Conservation (phyloP, 2,113 vertebrate species). For the Spermophilus dauricus region DNA sequence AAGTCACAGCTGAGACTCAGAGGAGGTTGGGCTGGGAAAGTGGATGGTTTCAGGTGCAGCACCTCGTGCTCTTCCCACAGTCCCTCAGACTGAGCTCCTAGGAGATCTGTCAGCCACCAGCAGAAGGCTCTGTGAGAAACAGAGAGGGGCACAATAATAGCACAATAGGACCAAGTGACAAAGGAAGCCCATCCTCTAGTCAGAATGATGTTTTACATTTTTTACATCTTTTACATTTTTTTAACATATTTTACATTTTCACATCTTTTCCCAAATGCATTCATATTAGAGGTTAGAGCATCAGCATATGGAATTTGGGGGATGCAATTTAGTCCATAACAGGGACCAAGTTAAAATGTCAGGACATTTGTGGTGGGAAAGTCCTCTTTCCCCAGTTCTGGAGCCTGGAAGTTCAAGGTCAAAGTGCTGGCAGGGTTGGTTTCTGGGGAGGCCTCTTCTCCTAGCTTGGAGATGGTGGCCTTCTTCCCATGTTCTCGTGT, state of each 20-base stretch:
- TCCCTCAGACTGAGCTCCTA: not conserved
- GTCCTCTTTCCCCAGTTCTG: not conserved
- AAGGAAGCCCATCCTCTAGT: not conserved
- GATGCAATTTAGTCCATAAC: not conserved
- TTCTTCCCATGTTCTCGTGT: not conserved
- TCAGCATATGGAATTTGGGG: not conserved
- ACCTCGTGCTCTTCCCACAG: not conserved
- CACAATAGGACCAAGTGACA: not conserved
- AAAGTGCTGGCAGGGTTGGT: not conserved
- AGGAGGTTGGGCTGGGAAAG: fast-evolving
- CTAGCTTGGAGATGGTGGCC: not conserved
- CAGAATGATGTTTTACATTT: too few relatives aligned
- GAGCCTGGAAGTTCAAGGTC: not conserved
- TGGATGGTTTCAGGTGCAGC: not conserved
- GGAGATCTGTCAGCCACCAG: not conserved
- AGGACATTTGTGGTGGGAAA: not conserved
- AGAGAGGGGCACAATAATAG: not conserved
- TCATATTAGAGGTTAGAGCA: too few relatives aligned
- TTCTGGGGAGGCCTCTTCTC: not conserved
- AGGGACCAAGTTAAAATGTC: not conserved
- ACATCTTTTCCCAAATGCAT: not conserved
- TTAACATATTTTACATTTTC: too few relatives aligned
- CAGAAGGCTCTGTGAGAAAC: not conserved
- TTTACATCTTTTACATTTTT: too few relatives aligned
- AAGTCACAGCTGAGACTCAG: not conserved